A percentile compares a stretch with the other conserved stretches of the same genome.
These are phyloP conservation scores for Zosterops japonicus DNA, from an alignment of 2,113 vertebrate species.

Conservation along the genomic window DNA sequence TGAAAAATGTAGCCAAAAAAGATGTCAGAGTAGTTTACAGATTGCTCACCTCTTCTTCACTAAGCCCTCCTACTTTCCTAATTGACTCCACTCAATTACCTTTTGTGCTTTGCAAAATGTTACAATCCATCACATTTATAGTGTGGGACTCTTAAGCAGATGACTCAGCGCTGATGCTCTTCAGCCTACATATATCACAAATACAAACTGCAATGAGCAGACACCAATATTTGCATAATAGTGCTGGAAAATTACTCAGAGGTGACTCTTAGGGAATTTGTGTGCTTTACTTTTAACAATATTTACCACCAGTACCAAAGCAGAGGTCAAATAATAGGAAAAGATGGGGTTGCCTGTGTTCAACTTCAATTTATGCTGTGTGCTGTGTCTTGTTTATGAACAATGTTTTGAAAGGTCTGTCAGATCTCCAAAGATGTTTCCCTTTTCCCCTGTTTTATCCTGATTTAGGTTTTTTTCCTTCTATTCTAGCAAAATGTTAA, in stretches of 20 bases:
- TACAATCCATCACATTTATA: slow-evolving; percentile 51
- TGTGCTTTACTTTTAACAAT: neutral
- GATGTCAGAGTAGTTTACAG: neutral
- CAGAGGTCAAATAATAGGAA: neutral
- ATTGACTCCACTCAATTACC: slow-evolving; percentile 54
- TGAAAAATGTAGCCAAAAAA: neutral
- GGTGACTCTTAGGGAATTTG: neutral
- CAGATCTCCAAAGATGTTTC: neutral
- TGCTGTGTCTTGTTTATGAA: neutral
- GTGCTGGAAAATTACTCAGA: slow-evolving; percentile 9
- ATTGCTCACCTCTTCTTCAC: neutral
- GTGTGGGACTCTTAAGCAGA: slow-evolving; percentile 15
- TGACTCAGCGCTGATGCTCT: slow-evolving; percentile 37
- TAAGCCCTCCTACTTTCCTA: slow-evolving; percentile 49
- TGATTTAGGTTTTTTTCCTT: neutral
- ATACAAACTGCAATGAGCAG: neutral
- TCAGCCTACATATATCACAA: neutral
- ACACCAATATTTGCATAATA: slow-evolving; percentile 50
- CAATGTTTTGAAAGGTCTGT: neutral
- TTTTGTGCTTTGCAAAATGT: slow-evolving; percentile 37
- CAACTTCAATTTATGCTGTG: neutral
- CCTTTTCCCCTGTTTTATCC: neutral
- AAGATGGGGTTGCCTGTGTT: neutral
- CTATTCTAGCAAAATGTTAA: neutral
- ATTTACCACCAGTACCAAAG: neutral